Base-by-base conservation (phyloP, 2,113 vertebrate genomes). In the Onychostoma macrolepis region DNA sequence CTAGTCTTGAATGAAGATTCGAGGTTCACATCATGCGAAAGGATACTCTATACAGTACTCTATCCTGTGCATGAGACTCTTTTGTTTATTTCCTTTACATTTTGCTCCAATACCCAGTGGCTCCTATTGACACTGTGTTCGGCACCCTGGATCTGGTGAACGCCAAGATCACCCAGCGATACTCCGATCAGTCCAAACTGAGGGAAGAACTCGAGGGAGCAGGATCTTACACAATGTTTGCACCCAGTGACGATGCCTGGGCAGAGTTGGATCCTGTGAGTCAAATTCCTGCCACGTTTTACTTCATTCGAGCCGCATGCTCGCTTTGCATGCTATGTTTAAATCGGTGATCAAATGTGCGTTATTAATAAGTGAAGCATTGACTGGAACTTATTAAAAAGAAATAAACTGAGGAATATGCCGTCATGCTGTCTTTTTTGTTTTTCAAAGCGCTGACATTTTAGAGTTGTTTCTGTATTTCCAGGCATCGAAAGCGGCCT, bases 241-340 rank as follows among this genome's bases (percentile, higher is more conserved):
- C 98, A 61, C 98, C 98, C 0, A 99, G 96, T 84, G 96, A 98
- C 24, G 98, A 99, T 3, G 98, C 98, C 28, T 99, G 98, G 98
- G 92, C 96, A 0, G 86, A 93, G 75, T 88, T 99, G 90, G 92
- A 96, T 61, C 6, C 92, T 72, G 98, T 99, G 95, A 97, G 95
- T 93, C 28, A 61, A 74, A 45, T 10, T 28, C 24, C 33, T 17
- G 76, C 45, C 38, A 67, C 26, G 4, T 41, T 61, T 11, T 11
- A 36, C 69, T 74, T 74, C 21, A 56, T 84, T 74, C 15, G 13
- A 58, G 1, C 30, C 2, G 2, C 7, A 36, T n/a, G n/a, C n/a
- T n/a, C n/a, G n/a, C n/a, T 83, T 72, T 83, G 10, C 45, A 83
- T 24, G 61, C 38, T 69, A 36, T 4, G 61, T 33, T 83, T 83